Base-by-base conservation (phyloP, 2,113 vertebrate genomes). In the Chinchilla lanigera region DNA sequence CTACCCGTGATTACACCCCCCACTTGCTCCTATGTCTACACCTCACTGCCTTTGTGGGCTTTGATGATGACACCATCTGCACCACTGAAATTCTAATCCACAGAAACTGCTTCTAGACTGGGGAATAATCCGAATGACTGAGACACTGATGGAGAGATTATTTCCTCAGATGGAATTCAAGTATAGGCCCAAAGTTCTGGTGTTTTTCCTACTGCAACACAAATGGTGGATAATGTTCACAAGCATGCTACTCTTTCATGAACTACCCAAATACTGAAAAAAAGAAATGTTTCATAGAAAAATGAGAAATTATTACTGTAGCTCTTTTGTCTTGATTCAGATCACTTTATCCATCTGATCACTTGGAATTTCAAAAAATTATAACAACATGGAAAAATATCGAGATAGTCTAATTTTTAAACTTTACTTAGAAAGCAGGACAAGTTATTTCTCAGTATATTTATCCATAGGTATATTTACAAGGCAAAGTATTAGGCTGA, bases 311-410 rank as follows among this genome's bases (percentile, higher is more conserved):
- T 54, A 90, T n/a, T n/a, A 58, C 50, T 54, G 35, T 44, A 58
- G 12, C 50, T 28, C 26, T 67, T 94, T 86, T 67, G 81, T 61
- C 61, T 86, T 90, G 17, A 83, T 78, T 88, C 80, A 89, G 60
- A 81, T 88, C 1, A 93, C 85, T 93, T 88, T 75, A 52, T 85
- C 47, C 24, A 65, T 60, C 54, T 80, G 41, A 54, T 92, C 54
- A 84, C 60, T 92, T 47, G 22, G 13, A 93, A 93, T 86, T 78
- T 63, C 30, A 87, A 87, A 86, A 86, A 90, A 61, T 61, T 86
- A 86, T n/a, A 67, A 86, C 41, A 94, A 56, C 26, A 71, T 50
- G 14, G n/a, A 65, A 82, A 92, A 95, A 20, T 52, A 93, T 7
- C 60, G 9, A 5, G 6, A 24, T 44, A 73, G 44, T 69, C 89